phyloP scores from a whole-genome alignment of 2,113 vertebrate species.

The Lampris incognitus region DNA sequence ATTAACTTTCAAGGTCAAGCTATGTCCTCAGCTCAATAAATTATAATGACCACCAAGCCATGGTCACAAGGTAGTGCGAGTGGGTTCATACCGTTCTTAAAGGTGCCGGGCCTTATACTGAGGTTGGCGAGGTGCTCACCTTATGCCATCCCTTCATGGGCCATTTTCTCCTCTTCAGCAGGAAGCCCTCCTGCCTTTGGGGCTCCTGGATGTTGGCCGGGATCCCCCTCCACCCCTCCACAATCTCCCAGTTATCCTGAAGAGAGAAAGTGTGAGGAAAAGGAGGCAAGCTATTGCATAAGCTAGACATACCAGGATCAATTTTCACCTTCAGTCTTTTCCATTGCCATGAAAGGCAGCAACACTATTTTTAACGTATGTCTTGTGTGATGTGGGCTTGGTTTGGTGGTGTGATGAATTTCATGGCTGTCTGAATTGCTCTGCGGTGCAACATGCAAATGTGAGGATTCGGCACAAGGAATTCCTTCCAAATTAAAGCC shows the following conservation, averaged over 20 bases:
- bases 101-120: constrained; percentile 1
- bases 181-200: constrained; percentile 88
- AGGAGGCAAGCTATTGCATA: neutral
- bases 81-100: neutral
- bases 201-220: constrained; percentile 88
- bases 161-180: constrained; percentile 98
- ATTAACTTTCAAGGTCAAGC: neutral
- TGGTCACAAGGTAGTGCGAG: too few relatives aligned
- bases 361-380: neutral
- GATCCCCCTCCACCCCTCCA: constrained; percentile 89
- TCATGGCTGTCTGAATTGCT: too few relatives aligned
- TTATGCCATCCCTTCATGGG: constrained; percentile 99
- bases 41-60: neutral
- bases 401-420: too few relatives aligned
- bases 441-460: too few relatives aligned
- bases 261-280: constrained; percentile 43
- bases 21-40: neutral
- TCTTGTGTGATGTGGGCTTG: too few relatives aligned
- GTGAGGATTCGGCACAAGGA: neutral
- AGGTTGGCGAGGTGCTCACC: constrained; percentile 76
- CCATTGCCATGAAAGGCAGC: neutral
- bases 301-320: neutral
- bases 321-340: neutral
- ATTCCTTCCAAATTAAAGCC: neutral
- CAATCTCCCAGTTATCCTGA: constrained; percentile 97